Base-by-base conservation (phyloP, 2,113 vertebrate genomes). In the Megatriorchis doriae region DNA sequence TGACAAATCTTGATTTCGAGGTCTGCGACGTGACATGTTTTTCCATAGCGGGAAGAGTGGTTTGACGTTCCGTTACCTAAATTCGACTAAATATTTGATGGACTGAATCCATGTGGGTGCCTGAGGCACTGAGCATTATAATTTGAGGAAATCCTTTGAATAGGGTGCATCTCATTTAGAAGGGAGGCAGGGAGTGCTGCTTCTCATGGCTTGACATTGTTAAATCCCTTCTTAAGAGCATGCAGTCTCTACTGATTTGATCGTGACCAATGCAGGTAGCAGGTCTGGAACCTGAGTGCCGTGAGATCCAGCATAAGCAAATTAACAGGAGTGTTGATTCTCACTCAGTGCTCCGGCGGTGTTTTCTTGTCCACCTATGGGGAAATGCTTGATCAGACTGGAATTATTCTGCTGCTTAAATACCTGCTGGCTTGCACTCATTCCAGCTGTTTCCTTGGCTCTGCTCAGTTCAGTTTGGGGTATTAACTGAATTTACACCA, bases 91-190 rank as follows among this genome's bases (percentile, higher is more conserved):
- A 40, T 52, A 15, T 52, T 75, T 61, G 85, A 70, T 62, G 83
- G 56, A 53, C 68, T 71, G 38, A 81, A 72, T 48, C 25, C 52
- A 13, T 25, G 3, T 0, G 66, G 66, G 36, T 65, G 91, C 95
- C 94, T 27, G 80, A 94, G 83, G 96, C 55, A 0, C 79, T 36
- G 47, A 67, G 83, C 52, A 6, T 68, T 74, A 6, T 56, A 18
- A 43, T 63, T 63, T 58, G 80, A 91, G 97, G 93, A 88, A 95
- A 77, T 86, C 27, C 73, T 84, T 84, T 91, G 88, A 84, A 38
- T 20, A 34, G 68, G 61, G 56, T 59, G 68, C 61, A 61, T 48
- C 74, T 89, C 53, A n/a, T 45, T 50, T 34, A 15, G 88, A 27
- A 94, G 55, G 40, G 63, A 92, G 43, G 50, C 47, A 40, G 56